Evolutionary conservation across 2,797 vertebrate genomes (phyloP).

Genomic region (Pipistrellus pygmaeus): DNA sequence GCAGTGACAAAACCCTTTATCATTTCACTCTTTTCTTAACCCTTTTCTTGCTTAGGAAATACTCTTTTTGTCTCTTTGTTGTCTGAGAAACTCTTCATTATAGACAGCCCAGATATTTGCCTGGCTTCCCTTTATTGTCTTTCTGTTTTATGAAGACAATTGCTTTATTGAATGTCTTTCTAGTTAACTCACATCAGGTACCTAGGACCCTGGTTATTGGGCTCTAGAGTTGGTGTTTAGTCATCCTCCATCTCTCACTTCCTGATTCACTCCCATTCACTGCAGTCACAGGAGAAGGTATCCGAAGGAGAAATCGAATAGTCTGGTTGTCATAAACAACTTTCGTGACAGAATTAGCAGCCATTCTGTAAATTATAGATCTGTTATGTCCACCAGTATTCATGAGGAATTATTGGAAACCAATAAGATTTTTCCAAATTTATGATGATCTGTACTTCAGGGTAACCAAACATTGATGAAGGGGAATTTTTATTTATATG

Average conservation of each 20-base stretch:
- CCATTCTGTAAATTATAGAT: background rate
- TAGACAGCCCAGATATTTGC: background rate
- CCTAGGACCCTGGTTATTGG: background rate
- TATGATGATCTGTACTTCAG: background rate
- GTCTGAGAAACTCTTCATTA: background rate
- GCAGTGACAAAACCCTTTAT: conserved; percentile 72
- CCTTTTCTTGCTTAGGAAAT: conserved; percentile 72
- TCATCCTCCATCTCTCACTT: background rate
- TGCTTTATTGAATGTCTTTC: background rate
- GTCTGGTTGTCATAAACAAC: background rate
- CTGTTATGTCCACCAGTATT: background rate
- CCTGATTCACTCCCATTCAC: background rate
- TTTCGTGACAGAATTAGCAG: background rate
- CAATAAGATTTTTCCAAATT: background rate
- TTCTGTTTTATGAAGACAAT: background rate
- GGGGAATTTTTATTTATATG: background rate
- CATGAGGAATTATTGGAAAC: background rate
- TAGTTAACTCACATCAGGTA: background rate
- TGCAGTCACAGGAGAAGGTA: background rate
- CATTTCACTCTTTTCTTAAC: conserved; percentile 76
- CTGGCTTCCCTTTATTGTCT: background rate
- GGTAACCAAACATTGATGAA: background rate
- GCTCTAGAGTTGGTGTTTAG: background rate
- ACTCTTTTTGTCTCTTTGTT: conserved; percentile 59
- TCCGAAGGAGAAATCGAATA: background rate